Percentiles rank a stretch among this genome's conserved stretches.
These are phyloP conservation scores for Tuberolachnus salignus DNA, from an alignment of 2,888 invertebrate genomes.

Conservation along the genomic window DNA sequence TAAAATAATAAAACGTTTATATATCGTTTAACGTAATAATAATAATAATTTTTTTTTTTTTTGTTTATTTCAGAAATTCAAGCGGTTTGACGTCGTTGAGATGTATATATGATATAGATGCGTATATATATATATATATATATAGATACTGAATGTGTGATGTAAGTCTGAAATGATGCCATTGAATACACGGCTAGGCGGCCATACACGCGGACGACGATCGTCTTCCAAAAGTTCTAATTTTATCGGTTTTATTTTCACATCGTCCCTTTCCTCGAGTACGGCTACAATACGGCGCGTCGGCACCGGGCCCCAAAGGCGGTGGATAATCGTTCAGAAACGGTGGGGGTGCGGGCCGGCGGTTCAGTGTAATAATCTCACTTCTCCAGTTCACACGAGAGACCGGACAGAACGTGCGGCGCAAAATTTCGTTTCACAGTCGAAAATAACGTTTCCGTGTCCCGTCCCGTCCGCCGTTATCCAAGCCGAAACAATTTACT, in stretches of 20 bases:
- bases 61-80: too few species aligned
- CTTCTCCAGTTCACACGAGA: constrained; percentile 52
- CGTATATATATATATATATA: too few species aligned
- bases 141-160: constrained; percentile 18
- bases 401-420: constrained; percentile 21
- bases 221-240: constrained; percentile 56
- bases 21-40: too few species aligned
- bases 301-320: constrained; percentile 12
- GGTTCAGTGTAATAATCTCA: constrained; percentile 29
- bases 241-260: constrained; percentile 57
- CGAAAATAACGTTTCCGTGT: constrained; percentile 19
- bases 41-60: too few species aligned
- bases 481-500: neutral
- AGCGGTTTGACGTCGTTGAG: too few species aligned
- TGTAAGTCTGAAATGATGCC: constrained; percentile 12
- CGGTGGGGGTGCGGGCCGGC: constrained; percentile 37
- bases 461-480: neutral
- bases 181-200: neutral
- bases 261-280: constrained; percentile 47
- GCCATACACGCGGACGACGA: neutral
- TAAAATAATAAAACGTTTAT: too few species aligned
- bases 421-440: neutral
- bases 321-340: constrained; percentile 25
- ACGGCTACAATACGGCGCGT: constrained; percentile 1
- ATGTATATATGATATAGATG: too few species aligned